Evolutionary conservation across 2,797 vertebrate genomes (phyloP).

Genomic region (Sebastes jordani): DNA sequence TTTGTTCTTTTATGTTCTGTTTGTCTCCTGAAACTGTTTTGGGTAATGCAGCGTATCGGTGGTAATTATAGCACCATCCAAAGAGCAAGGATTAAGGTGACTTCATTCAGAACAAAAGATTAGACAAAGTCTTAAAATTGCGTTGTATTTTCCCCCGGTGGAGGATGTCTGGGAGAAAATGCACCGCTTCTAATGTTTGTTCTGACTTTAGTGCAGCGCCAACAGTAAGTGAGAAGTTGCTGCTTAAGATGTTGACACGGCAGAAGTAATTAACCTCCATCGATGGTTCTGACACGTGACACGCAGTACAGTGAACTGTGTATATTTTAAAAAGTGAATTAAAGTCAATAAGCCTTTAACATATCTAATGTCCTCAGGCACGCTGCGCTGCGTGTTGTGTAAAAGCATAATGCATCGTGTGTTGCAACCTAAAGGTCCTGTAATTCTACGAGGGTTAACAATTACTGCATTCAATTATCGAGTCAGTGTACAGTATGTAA

Average conservation of each 20-base stretch:
- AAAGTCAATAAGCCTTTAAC: slow-evolving; percentile 24
- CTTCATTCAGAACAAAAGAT: slow-evolving; percentile 35
- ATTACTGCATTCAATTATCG: slow-evolving; percentile 45
- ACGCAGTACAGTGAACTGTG: not conserved
- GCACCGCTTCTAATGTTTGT: slow-evolving; percentile 6
- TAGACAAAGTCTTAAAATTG: slow-evolving; percentile 29
- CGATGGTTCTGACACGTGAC: not conserved
- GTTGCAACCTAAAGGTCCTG: slow-evolving; percentile 27
- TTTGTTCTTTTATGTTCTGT: slow-evolving; percentile 31
- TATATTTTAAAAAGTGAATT: not conserved
- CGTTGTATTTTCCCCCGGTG: not conserved
- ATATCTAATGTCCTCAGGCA: slow-evolving; percentile 12
- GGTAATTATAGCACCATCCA: slow-evolving; percentile 56
- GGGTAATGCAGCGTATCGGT: slow-evolving; percentile 24
- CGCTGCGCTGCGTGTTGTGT: not conserved
- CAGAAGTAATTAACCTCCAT: slow-evolving; percentile 22
- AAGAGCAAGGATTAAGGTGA: slow-evolving; percentile 48
- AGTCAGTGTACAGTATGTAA: slow-evolving; percentile 23
- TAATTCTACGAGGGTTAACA: slow-evolving; percentile 41
- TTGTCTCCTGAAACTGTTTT: slow-evolving; percentile 42
- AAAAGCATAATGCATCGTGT: slow-evolving; percentile 26
- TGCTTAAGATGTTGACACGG: slow-evolving; percentile 18
- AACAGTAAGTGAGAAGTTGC: not conserved
- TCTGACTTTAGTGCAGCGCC: not conserved
- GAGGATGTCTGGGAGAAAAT: not conserved